Base-by-base conservation (phyloP, 2,888 invertebrate species). In the Amphiduros pacificus region DNA sequence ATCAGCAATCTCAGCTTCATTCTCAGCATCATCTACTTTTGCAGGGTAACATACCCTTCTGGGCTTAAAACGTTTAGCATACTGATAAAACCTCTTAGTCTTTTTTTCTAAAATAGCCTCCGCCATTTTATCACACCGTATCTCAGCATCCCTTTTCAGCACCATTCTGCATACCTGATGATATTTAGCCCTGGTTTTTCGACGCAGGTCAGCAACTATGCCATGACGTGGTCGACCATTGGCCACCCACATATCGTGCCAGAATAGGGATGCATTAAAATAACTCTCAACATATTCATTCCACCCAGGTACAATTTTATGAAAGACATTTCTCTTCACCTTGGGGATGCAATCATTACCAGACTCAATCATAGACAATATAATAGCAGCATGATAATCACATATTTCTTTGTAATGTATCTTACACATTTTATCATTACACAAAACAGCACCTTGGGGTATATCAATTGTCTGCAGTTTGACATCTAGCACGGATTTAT, bases 201-300 rank as follows among this genome's bases (percentile, higher is more conserved):
- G 26, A 17, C 53, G 27, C 17, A 53, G 6, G 4, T 53, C 53
- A 5, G 53, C 53, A 26, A 53, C 29, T 17, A 53, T 29, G 14
- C 31, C 53, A 29, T 20, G 20, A 17, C 17, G 28, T 17, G 53
- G 53, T 29, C 32, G 27, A n/a, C 53, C 31, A 53, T 53, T 53
- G 29, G 27, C 53, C 14, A 28, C 32, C 53, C 53, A 53, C 20
- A 26, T 20, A 29, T 32, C 29, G 31, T 53, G 53, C 53, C 53
- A 53, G 20, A 53, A 51, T 5, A 53, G 17, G 29, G 28, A 17
- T 14, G 4, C 31, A n/a, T 53, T 29, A 31, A 31, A 28, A 28
- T 31, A 53, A 20, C 31, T 32, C 29, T 53, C 17, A 11, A 53
- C 53, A 20, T 28, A 28, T 17, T 53, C 53, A 53, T 53, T 29